Evolutionary conservation across 2,888 invertebrate species (phyloP).

Genomic region (Cantharis nigra): DNA sequence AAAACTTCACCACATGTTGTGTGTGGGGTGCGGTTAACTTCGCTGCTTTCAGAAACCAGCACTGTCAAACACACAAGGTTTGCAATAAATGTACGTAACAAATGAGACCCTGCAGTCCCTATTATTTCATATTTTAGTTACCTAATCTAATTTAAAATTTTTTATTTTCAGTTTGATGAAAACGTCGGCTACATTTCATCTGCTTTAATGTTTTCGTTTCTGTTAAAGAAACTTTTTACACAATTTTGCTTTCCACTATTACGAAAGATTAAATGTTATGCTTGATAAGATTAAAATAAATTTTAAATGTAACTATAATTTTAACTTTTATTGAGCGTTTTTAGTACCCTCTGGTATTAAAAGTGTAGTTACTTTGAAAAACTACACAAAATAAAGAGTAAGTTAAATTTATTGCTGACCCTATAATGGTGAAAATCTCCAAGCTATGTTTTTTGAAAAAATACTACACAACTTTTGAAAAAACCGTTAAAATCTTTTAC

Average conservation of each 20-base stretch:
- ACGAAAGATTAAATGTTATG: background rate
- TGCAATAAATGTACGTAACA: conserved; percentile 33
- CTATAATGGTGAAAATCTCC: background rate
- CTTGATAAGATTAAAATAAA: background rate
- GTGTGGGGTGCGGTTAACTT: conserved; percentile 27
- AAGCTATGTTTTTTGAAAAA: background rate
- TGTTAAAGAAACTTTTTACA: background rate
- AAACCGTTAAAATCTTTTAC: background rate
- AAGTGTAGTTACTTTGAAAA: background rate
- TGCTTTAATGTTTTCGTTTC: background rate
- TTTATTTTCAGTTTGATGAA: background rate
- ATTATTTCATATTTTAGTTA: background rate
- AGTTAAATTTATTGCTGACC: background rate
- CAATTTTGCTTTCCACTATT: background rate
- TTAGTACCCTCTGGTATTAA: background rate
- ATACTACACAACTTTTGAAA: too few relatives aligned
- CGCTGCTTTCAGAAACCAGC: conserved; percentile 31
- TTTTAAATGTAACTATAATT: background rate
- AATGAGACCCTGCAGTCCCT: conserved; percentile 8
- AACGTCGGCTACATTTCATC: background rate
- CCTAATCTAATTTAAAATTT: background rate
- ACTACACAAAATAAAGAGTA: background rate
- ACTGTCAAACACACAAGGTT: conserved; percentile 34
- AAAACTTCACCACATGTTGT: conserved; percentile 36
- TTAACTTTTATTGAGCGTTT: background rate